These are phyloP conservation scores for Leptura quadrifasciata DNA, from an alignment of 2,888 invertebrate species.

Conservation along the genomic window DNA sequence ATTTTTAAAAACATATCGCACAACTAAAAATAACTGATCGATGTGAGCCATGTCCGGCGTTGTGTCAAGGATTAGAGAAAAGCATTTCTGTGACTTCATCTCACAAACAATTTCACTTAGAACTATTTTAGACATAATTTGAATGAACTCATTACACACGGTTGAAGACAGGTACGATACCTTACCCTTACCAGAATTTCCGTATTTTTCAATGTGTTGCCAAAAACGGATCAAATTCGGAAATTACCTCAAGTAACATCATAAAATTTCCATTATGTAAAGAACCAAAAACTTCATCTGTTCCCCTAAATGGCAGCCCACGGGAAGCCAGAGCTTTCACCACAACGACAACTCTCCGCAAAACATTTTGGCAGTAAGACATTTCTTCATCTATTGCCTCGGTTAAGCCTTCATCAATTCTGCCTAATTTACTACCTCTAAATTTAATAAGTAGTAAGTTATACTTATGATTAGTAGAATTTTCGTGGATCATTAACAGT, in stretches of 20 bases:
- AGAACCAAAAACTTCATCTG: slow-evolving; percentile 57
- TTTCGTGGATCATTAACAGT: background rate
- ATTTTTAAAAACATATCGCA: background rate
- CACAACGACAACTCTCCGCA: slow-evolving; percentile 55
- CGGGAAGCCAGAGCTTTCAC: slow-evolving; percentile 43
- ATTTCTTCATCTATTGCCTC: background rate
- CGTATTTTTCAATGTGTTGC: slow-evolving; percentile 54
- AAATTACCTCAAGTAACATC: slow-evolving; percentile 59
- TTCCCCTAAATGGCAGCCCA: slow-evolving; percentile 50
- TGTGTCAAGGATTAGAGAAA: background rate
- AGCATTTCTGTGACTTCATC: background rate
- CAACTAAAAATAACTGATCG: background rate
- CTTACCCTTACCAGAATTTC: slow-evolving; percentile 15
- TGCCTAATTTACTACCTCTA: background rate
- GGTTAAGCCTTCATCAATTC: background rate
- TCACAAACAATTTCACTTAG: background rate
- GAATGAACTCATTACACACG: background rate
- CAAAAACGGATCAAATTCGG: slow-evolving; percentile 64
- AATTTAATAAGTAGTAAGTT: background rate
- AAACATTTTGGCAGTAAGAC: slow-evolving; percentile 52
- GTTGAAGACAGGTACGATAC: background rate
- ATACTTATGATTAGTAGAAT: background rate
- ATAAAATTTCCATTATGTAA: slow-evolving; percentile 62
- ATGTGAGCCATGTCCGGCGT: too few species aligned
- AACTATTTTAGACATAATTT: background rate